phyloP scores from a whole-genome alignment of 2,113 vertebrate genomes.

The Gnathonemus echidnorhynchus region DNA sequence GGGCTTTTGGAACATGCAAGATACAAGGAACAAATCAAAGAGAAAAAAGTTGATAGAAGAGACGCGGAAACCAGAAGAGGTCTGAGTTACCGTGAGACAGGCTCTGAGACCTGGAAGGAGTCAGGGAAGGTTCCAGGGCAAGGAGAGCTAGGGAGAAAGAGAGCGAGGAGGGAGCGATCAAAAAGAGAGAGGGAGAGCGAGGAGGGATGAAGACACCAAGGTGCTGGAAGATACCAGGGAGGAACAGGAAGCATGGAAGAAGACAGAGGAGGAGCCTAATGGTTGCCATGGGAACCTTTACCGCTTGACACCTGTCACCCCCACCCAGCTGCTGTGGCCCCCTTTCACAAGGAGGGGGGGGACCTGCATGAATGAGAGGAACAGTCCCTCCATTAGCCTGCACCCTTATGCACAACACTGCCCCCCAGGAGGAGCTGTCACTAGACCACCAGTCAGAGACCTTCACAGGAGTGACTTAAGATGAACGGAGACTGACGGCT shows the following conservation, averaged over 20 bases:
- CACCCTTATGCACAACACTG: background rate
- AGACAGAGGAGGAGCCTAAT: slow-evolving; percentile 10
- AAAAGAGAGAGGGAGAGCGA: background rate
- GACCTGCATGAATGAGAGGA: slow-evolving; percentile 17
- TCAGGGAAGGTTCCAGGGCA: slow-evolving; percentile 57
- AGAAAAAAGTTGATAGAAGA: background rate
- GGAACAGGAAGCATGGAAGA: background rate
- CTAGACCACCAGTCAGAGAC: background rate
- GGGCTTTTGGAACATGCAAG: slow-evolving; percentile 6
- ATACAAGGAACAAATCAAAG: background rate
- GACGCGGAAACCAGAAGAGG: background rate
- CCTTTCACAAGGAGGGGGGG: background rate
- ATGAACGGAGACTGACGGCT: background rate
- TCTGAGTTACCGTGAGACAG: slow-evolving; percentile 64
- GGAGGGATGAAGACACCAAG: background rate
- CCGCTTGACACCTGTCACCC: slow-evolving; percentile 7
- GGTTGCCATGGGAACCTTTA: slow-evolving; percentile 1
- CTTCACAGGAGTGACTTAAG: background rate
- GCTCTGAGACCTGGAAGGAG: slow-evolving; percentile 61
- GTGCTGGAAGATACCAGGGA: background rate
- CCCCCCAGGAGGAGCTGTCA: background rate
- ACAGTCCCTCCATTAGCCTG: slow-evolving; percentile 16
- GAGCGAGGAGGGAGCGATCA: background rate
- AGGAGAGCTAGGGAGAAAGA: slow-evolving; percentile 51
- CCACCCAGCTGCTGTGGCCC: slow-evolving; percentile 11